A percentile compares a stretch with the other conserved stretches of the same genome.
Evolutionary conservation across 2,797 vertebrate species (phyloP).

Genomic region (Ataeniobius toweri): DNA sequence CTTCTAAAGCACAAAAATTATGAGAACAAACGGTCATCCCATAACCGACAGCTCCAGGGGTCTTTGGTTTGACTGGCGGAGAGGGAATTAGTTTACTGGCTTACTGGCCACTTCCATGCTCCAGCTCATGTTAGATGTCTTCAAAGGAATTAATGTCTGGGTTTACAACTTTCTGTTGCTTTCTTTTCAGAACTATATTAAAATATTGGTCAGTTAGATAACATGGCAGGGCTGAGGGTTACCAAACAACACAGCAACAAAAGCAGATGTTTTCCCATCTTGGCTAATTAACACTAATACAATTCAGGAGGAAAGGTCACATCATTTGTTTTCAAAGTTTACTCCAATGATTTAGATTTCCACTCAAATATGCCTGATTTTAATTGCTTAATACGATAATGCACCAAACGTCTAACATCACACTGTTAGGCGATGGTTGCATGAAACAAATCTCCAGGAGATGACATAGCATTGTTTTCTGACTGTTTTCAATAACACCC

Average conservation of each 20-base stretch:
- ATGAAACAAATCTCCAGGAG: background rate
- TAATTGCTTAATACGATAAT: slow-evolving; percentile 1
- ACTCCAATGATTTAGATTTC: slow-evolving; percentile 20
- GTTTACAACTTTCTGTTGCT: slow-evolving; percentile 37
- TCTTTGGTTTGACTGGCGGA: slow-evolving; percentile 64
- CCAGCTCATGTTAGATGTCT: slow-evolving; percentile 54
- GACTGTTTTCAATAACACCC: background rate
- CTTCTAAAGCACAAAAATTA: slow-evolving; percentile 47
- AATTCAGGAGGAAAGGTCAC: slow-evolving; percentile 25
- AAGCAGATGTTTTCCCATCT: slow-evolving; percentile 59
- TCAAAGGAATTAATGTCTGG: slow-evolving; percentile 35
- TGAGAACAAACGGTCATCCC: slow-evolving; percentile 50
- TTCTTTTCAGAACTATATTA: slow-evolving; percentile 10
- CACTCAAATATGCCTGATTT: background rate
- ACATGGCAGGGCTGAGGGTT: slow-evolving; percentile 13
- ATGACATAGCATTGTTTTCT: background rate
- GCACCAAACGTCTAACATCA: background rate
- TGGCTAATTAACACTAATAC: slow-evolving; percentile 39
- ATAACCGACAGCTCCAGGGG: slow-evolving; percentile 40
- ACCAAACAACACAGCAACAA: slow-evolving; percentile 25
- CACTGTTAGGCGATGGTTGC: background rate
- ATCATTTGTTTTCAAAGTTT: slow-evolving; percentile 19
- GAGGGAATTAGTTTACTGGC: slow-evolving; percentile 59
- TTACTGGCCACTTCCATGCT: slow-evolving; percentile 64
- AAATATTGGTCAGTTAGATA: slow-evolving; percentile 29